phyloP scores from a whole-genome alignment of 64 coral and sea anemone species.

The Cladopsammia gracilis region DNA sequence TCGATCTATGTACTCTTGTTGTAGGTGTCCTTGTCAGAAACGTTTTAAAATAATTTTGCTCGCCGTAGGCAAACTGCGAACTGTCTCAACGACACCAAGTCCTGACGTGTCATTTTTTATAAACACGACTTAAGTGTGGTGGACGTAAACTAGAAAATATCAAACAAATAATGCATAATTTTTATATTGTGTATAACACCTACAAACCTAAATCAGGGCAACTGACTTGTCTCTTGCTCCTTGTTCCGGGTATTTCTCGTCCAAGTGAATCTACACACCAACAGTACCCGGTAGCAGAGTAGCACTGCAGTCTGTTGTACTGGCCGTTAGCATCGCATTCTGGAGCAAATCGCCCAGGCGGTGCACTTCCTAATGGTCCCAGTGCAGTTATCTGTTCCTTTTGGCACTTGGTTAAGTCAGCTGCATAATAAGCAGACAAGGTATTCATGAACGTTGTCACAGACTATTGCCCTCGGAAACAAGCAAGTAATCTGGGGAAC shows the following conservation, averaged over 20 bases:
- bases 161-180: no score
- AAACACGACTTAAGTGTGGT: no score
- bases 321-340: constrained; percentile 68
- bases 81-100: no score
- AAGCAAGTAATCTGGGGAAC: no score
- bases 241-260: constrained; percentile 70
- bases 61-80: no score
- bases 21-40: no score
- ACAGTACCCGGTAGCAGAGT: constrained; percentile 65
- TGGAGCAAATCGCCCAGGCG: constrained; percentile 80
- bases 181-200: not conserved
- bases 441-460: no score
- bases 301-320: constrained; percentile 80
- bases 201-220: constrained; percentile 39
- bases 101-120: no score
- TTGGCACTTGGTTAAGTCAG: constrained; percentile 40
- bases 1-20: no score
- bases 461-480: no score
- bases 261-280: constrained; percentile 91
- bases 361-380: constrained; percentile 40
- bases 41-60: no score
- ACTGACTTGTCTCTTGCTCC: constrained; percentile 50
- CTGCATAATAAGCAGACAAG: not conserved
- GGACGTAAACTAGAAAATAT: no score
- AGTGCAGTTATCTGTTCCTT: constrained; percentile 47